Evolutionary conservation across 2,113 vertebrate species (phyloP), one percentile per base, ranked within the genome.

Genomic region (Ictalurus furcatus): DNA sequence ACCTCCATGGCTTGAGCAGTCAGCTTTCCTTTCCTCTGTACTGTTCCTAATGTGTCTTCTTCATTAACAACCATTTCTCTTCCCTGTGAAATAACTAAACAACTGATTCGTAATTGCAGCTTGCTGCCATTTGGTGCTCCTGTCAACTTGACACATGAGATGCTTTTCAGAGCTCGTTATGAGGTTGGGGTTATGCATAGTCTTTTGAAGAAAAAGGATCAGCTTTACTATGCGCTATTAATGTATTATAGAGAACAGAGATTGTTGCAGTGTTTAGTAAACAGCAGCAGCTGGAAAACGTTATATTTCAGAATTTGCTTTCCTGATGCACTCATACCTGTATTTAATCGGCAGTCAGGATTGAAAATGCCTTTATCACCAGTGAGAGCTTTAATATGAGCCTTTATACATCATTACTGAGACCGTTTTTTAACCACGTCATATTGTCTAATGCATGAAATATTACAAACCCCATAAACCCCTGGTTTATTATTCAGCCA

Each of bases 61-160:
- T 85, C 63, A 84, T 83, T 65, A 73, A 88, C 87, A 67, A 84
- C 30, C 71, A 74, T 88, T 86, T 89, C 58, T 88, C 83, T 83
- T 84, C 63, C 79, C 78, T 91, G 88, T 91, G 80, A 88, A 91
- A 86, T 91, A 90, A 91, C 89, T 63, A 80, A 69, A 56, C 58
- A 54, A 83, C 87, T 48, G 34, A 87, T 89, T 69, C 52, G 44
- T 81, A 73, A 63, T 74, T 54, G 82, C 88, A 91, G 85, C 73
- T 85, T 87, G 67, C 52, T 67, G 37, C 28, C 58, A 56, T 87
- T 81, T 40, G 81, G 34, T 58, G 69, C 74, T 83, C 74, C 85
- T 40, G 19, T 81, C 79, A 82, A 90, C 76, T 37, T 30, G 74
- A 54, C 37, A 67, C 17, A 85, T 69, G 28, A 69, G 56, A 44